A percentile compares a stretch with the other conserved stretches of the same genome.
These are phyloP conservation scores for Halisarca cf. caerulea DNA, from an alignment of 37 sponge, comb jelly and placozoan species.

Conservation along the genomic window DNA sequence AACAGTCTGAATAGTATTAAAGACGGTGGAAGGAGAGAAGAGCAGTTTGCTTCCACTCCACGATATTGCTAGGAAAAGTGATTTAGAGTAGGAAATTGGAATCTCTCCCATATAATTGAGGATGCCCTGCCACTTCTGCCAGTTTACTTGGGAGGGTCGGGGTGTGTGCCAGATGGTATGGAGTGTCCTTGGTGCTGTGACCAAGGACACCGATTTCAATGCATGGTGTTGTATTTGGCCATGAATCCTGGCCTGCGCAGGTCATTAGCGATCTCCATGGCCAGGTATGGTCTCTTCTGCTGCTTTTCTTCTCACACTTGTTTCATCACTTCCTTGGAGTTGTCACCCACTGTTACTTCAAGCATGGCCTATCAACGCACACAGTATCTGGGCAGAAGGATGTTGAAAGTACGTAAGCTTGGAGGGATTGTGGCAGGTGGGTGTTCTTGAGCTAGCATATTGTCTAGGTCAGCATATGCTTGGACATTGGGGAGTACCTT, in stretches of 20 bases:
- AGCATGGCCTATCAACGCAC: background rate
- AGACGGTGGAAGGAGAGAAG: background rate
- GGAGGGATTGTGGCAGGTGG: constrained; percentile 34
- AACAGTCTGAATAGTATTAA: background rate
- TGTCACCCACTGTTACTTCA: constrained; percentile 22
- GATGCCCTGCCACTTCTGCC: background rate
- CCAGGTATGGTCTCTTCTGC: constrained; percentile 11
- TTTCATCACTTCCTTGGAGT: constrained; percentile 3
- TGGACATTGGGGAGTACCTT: constrained; percentile 16
- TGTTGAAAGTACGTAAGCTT: too few relatives aligned
- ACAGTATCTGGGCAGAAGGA: constrained; percentile 33
- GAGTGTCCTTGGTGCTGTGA: constrained; percentile 33
- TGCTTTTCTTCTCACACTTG: constrained; percentile 20
- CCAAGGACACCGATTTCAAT: constrained; percentile 38
- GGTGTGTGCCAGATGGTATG: constrained; percentile 2
- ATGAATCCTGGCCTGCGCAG: constrained; percentile 6
- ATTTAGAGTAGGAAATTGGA: background rate
- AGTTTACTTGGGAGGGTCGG: background rate
- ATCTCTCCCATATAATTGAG: background rate
- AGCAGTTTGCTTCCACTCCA: background rate
- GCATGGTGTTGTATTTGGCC: background rate
- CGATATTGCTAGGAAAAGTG: background rate
- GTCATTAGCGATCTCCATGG: background rate
- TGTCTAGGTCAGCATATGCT: constrained; percentile 5
- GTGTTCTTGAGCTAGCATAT: background rate